These are phyloP conservation scores for Ptiloglossa arizonensis DNA, from an alignment of 1,140 invertebrate genomes.

Conservation along the genomic window DNA sequence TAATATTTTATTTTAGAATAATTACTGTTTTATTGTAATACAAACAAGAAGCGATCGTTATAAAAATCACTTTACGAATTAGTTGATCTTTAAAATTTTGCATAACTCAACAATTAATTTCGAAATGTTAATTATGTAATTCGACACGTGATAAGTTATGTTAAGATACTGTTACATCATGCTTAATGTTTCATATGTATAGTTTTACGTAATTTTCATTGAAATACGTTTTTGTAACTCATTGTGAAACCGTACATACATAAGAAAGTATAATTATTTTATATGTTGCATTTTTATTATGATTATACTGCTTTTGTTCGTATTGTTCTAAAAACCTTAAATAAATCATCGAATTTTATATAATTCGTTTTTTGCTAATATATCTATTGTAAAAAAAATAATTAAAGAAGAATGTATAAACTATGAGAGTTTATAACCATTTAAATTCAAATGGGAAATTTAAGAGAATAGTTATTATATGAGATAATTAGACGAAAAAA, in stretches of 20 bases:
- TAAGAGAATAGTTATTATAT: too few relatives aligned
- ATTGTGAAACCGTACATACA: neutral
- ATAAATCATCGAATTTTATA: neutral
- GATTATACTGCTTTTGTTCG: neutral
- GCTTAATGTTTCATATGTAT: neutral
- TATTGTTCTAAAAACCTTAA: neutral
- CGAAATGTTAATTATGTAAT: conserved; percentile 18
- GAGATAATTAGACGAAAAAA: too few relatives aligned
- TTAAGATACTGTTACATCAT: neutral
- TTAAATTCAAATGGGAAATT: too few relatives aligned
- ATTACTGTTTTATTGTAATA: neutral
- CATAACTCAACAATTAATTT: neutral
- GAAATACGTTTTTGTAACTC: neutral
- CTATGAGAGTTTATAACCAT: neutral
- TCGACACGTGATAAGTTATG: neutral
- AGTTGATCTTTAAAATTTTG: neutral
- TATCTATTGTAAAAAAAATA: too few relatives aligned
- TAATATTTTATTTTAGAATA: too few relatives aligned
- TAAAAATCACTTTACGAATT: neutral
- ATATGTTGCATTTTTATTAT: neutral
- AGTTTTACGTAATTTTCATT: neutral
- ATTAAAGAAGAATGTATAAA: neutral
- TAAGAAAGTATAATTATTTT: neutral
- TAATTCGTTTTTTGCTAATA: too few relatives aligned
- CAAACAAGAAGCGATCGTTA: neutral